Conservation (phyloP, 2,888 invertebrate genomes). For the Hyposoter dolosus region DNA sequence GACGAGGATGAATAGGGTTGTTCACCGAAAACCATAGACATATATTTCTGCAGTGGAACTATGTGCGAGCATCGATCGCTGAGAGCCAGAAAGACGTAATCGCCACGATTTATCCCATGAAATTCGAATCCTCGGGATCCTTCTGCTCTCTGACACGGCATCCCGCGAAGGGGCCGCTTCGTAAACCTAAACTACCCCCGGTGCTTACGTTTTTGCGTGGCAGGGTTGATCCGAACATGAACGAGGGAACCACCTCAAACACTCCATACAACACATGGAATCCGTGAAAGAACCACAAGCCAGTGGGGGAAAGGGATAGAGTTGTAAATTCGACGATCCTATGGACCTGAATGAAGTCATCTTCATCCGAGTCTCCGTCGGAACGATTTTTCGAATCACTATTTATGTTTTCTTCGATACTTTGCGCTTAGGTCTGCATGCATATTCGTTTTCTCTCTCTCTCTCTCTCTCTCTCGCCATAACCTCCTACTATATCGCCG, state of each 20-base stretch:
- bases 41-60: background rate
- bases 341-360: constrained; percentile 71
- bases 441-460: background rate
- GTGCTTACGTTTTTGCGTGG: constrained; percentile 1
- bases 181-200: constrained; percentile 27
- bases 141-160: background rate
- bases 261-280: background rate
- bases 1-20: constrained; percentile 77
- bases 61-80: constrained; percentile 4
- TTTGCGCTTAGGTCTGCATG: background rate
- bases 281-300: background rate
- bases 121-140: background rate
- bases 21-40: constrained; percentile 74
- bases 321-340: constrained; percentile 67
- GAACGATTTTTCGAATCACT: background rate
- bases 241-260: constrained; percentile 28
- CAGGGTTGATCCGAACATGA: constrained; percentile 39
- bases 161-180: background rate
- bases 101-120: background rate
- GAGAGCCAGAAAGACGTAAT: background rate
- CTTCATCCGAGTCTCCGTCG: constrained; percentile 45
- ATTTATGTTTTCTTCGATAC: background rate
- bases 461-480: background rate
- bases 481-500: background rate
- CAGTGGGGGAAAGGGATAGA: constrained; percentile 23